Evolutionary conservation across 2,888 invertebrate species (phyloP).

Genomic region (Drosophila mayaguana): DNA sequence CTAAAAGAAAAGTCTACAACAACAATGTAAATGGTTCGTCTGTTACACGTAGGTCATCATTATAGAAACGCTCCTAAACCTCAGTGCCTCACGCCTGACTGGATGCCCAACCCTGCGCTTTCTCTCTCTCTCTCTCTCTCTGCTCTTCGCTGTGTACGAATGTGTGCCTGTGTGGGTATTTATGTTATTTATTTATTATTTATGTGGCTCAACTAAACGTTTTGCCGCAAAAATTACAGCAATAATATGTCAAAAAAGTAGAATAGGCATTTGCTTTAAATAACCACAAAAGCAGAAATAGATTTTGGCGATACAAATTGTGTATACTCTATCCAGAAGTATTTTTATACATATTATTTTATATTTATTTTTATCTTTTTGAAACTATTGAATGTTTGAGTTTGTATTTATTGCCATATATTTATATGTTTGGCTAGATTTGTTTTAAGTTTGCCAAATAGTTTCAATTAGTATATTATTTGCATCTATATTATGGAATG

Average conservation of each 20-base stretch:
- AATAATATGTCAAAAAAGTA: conserved; percentile 76
- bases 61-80: conserved; percentile 31
- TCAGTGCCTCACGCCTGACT: conserved; percentile 21
- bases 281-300: conserved; percentile 28
- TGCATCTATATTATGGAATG: too few species aligned
- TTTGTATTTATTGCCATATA: too few species aligned
- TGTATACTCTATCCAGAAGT: conserved; percentile 41
- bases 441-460: too few species aligned
- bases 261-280: conserved; percentile 58
- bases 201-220: conserved; percentile 80
- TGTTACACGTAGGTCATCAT: conserved; percentile 53
- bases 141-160: not conserved
- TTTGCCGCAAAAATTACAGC: conserved; percentile 76
- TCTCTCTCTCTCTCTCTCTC: too few species aligned
- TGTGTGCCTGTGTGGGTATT: conserved; percentile 27
- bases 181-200: conserved; percentile 73
- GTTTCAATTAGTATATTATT: too few species aligned
- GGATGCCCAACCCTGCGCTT: not conserved
- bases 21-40: conserved; percentile 31
- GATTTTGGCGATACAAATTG: not conserved
- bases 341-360: too few species aligned
- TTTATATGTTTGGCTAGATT: too few species aligned
- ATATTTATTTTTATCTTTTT: too few species aligned
- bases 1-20: conserved; percentile 5
- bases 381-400: too few species aligned